Percentiles rank a stretch among this genome's conserved stretches.
Conservation (phyloP, 2,797 vertebrate genomes). For the Tokudaia muenninki region DNA sequence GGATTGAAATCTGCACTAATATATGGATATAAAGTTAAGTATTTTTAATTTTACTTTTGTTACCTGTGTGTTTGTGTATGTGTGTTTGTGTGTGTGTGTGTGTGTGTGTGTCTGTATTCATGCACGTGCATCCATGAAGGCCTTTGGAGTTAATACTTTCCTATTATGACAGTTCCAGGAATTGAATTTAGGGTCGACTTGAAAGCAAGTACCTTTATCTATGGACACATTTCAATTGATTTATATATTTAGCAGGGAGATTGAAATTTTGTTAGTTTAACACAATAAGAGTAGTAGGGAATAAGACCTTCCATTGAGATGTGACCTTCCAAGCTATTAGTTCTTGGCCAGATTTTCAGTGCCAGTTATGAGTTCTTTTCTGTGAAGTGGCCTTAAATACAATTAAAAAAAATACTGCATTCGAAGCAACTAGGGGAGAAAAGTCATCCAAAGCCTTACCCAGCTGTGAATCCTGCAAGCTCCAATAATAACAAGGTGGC, state of each 20-base stretch:
- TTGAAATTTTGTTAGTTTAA: background rate
- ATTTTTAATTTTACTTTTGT: background rate
- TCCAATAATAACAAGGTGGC: background rate
- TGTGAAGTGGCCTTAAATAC: background rate
- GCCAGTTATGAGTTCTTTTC: background rate
- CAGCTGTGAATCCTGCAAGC: background rate
- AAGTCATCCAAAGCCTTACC: background rate
- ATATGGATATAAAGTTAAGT: no score
- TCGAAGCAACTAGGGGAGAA: background rate
- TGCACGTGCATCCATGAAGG: background rate
- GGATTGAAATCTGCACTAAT: no score
- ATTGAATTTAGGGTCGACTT: background rate
- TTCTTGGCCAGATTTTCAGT: background rate
- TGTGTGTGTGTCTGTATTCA: background rate
- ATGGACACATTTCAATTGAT: background rate
- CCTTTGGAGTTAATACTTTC: background rate
- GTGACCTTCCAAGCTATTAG: background rate
- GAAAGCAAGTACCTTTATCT: background rate
- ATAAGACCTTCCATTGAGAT: background rate
- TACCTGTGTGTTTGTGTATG: background rate
- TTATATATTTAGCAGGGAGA: background rate
- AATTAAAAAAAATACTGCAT: no score
- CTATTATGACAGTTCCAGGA: background rate
- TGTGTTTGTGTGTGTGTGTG: background rate
- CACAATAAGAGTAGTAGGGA: background rate